Conservation (phyloP, 2,797 vertebrate genomes). For the Sebastes hopkinsi region DNA sequence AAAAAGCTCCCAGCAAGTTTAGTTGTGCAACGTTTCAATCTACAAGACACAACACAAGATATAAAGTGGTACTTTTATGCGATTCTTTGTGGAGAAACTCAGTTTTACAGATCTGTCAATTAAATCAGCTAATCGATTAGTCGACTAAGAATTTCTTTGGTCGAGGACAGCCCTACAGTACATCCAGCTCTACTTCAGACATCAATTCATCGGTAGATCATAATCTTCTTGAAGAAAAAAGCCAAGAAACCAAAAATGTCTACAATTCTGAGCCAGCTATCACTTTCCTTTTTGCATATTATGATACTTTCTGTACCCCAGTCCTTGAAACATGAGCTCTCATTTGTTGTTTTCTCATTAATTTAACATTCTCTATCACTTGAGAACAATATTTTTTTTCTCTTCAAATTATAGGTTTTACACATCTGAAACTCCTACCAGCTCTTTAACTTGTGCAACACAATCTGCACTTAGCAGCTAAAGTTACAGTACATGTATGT, state of each 20-base stretch:
- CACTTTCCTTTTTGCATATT: not conserved
- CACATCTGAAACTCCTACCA: not conserved
- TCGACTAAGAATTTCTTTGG: no score
- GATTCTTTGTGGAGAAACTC: no score
- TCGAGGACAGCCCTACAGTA: no score
- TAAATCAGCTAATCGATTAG: no score
- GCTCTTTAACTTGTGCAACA: not conserved
- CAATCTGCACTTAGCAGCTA: not conserved
- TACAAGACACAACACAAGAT: no score
- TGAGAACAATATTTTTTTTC: not conserved
- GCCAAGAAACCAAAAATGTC: not conserved
- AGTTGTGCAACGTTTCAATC: no score
- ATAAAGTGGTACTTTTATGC: no score
- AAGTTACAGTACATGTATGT: not conserved
- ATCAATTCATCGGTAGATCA: not conserved
- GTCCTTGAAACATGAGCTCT: not conserved
- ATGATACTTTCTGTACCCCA: not conserved
- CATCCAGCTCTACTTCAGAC: not conserved
- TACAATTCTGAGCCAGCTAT: not conserved
- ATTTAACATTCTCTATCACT: not conserved
- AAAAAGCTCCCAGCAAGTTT: no score
- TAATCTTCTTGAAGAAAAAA: not conserved
- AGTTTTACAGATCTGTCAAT: no score
- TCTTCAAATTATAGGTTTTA: not conserved
- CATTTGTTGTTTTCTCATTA: not conserved